Conservation (phyloP, 2,113 vertebrate genomes). For the Mus pahari region DNA sequence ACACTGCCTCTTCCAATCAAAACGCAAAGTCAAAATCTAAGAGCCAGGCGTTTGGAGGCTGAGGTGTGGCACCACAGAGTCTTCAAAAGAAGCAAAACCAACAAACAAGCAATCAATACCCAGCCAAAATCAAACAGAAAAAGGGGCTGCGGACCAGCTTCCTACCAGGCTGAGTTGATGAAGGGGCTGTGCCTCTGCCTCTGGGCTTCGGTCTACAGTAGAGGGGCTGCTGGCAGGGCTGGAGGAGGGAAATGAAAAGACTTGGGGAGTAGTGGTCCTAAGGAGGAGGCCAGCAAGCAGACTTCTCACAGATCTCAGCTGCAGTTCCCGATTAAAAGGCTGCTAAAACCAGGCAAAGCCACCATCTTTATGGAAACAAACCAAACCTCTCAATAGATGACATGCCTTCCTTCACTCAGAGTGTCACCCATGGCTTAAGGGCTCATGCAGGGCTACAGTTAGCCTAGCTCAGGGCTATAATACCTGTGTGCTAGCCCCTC, state of each 20-base stretch:
- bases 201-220: not conserved
- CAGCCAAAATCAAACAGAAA: not conserved
- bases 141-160: not conserved
- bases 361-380: not conserved
- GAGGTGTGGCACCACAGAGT: not conserved
- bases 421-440: not conserved
- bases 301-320: constrained; percentile 59
- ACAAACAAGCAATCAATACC: not conserved
- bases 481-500: not conserved
- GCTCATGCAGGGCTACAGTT: not conserved
- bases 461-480: not conserved
- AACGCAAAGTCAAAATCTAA: not conserved
- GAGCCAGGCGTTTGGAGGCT: not conserved
- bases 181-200: too few relatives aligned
- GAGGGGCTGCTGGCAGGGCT: not conserved
- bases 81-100: not conserved
- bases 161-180: not conserved
- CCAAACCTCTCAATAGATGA: too few relatives aligned
- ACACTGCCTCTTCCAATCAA: not conserved
- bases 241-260: not conserved
- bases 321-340: constrained; percentile 38
- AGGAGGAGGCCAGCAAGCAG: constrained; percentile 61
- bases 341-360: not conserved
- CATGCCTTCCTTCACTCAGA: not conserved
- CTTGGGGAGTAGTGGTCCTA: not conserved